These are phyloP conservation scores for Eriosoma lanigerum DNA, from an alignment of 1,140 invertebrate genomes.

Conservation along the genomic window DNA sequence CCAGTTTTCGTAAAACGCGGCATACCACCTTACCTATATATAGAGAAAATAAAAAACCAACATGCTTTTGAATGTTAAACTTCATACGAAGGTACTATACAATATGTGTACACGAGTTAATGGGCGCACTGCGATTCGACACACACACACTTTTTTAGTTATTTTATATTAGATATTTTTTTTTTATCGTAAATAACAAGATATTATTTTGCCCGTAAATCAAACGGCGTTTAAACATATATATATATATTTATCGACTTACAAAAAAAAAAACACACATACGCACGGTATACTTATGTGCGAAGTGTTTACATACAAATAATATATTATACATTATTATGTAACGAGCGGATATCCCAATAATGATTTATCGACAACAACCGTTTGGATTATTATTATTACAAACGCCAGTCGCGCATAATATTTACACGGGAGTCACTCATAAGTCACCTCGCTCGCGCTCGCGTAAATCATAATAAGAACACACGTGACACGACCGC, in stretches of 20 bases:
- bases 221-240: constrained; percentile 10
- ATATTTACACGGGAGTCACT: not conserved
- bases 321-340: not conserved
- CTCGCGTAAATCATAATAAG: not conserved
- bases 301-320: not conserved
- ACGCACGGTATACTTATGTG: not conserved
- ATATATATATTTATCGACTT: not conserved
- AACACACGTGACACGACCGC: not conserved
- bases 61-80: too few relatives aligned
- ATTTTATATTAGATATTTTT: not conserved
- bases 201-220: constrained; percentile 4
- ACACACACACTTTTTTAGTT: not conserved
- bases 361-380: constrained; percentile 4
- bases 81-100: too few relatives aligned
- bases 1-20: not conserved
- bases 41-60: too few relatives aligned
- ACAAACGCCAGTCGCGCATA: too few relatives aligned
- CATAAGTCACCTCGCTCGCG: not conserved
- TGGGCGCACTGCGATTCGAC: not conserved
- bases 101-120: not conserved
- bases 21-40: too few relatives aligned
- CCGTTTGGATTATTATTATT: too few relatives aligned
- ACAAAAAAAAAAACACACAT: too few relatives aligned
- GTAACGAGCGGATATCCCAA: not conserved
- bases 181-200: not conserved